Conservation (phyloP, 2,113 vertebrate genomes). For the Lethenteron reissneri region DNA sequence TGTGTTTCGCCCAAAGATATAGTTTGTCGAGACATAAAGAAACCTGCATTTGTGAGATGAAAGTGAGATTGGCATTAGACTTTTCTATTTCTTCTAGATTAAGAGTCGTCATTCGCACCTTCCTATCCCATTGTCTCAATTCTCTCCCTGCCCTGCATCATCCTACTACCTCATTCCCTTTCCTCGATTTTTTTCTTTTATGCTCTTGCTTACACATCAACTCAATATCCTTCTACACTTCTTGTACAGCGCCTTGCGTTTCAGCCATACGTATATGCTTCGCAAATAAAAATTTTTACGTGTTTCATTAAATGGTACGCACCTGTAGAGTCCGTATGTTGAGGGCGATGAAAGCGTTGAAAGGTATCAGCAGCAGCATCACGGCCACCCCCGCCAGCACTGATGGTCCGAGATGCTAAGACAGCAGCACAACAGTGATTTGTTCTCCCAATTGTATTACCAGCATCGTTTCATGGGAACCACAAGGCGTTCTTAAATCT, state of each 20-base stretch:
- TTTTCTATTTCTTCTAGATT: too few relatives aligned
- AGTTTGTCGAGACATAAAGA: too few relatives aligned
- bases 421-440: constrained; percentile 17
- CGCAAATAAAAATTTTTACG: background rate
- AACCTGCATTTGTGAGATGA: too few relatives aligned
- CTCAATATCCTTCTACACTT: background rate
- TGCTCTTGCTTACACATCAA: background rate
- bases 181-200: background rate
- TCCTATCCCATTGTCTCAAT: too few relatives aligned
- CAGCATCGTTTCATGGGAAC: too few relatives aligned
- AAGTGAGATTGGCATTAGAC: too few relatives aligned
- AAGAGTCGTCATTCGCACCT: too few relatives aligned
- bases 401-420: constrained; percentile 21
- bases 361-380: constrained; percentile 20
- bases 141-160: background rate
- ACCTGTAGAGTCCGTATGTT: constrained; percentile 22
- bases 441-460: too few relatives aligned
- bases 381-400: constrained; percentile 19
- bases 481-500: too few relatives aligned
- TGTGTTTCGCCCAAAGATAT: too few relatives aligned
- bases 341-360: constrained; percentile 18
- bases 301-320: constrained; percentile 8
- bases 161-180: constrained; percentile 8
- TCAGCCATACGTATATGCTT: background rate
- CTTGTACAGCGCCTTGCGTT: background rate